Conservation (phyloP, 2,113 vertebrate species). For the Lontra canadensis region DNA sequence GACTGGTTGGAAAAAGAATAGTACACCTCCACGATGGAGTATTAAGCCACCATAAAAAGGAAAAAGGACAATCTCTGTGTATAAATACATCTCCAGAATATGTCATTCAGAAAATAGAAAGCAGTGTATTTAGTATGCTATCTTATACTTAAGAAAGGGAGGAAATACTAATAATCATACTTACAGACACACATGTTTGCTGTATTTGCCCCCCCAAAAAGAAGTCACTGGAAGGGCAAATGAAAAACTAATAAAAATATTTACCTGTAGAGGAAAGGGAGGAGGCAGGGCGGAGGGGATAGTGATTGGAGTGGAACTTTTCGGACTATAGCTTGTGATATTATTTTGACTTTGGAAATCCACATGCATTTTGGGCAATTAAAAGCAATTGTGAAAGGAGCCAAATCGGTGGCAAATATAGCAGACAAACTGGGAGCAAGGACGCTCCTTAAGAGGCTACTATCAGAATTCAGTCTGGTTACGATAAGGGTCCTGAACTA, state of each 20-base stretch:
- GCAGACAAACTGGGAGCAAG: not conserved
- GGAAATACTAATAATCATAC: conserved; percentile 31
- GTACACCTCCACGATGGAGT: not conserved
- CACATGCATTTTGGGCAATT: not conserved
- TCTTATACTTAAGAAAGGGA: conserved; percentile 30
- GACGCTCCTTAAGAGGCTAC: not conserved
- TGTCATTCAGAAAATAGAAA: not conserved
- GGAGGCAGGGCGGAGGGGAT: not conserved
- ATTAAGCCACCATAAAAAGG: not conserved
- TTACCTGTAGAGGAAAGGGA: not conserved
- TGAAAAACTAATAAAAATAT: conserved; percentile 3
- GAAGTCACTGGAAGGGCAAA: conserved; percentile 1
- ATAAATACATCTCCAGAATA: not conserved
- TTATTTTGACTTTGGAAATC: conserved; percentile 36
- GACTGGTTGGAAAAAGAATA: not conserved
- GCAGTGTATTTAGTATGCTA: not conserved
- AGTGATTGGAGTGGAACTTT: not conserved
- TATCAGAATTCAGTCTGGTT: not conserved
- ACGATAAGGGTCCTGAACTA: not conserved
- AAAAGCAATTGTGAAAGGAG: conserved; percentile 29
- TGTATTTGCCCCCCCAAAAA: not conserved
- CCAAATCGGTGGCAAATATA: not conserved
- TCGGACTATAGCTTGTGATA: not conserved
- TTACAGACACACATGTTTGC: not conserved
- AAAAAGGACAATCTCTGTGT: not conserved